Base-by-base conservation (phyloP, 2,888 invertebrate species). In the Apamea sordens region DNA sequence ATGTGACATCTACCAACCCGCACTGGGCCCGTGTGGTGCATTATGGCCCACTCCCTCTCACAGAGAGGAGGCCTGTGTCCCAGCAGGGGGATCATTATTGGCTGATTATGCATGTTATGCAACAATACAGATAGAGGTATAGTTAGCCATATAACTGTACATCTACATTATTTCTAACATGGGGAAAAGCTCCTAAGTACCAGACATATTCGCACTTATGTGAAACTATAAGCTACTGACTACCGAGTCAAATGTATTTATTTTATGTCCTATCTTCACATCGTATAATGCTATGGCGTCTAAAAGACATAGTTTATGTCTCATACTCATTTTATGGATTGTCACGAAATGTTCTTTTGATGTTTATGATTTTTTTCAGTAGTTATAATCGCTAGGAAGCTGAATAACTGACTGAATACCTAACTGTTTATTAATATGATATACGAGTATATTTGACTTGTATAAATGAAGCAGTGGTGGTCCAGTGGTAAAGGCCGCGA, bases 251-350 rank as follows among this genome's bases (percentile, higher is more conserved):
- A 80, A 83, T 67, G 74, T 73, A 86, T 82, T 82, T 72, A 15
- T 86, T 83, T 73, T 86, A 86, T 74, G 72, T 64, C 36, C 41
- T 71, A 47, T 77, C 73, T 71, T 61, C 75, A 76, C 65, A n/a
- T 84, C 67, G 61, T 79, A 86, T 79, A 74, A 50, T 64, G 32
- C 28, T 21, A 83, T 63, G 68, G 67, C 47, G 61, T 74, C 68
- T n/a, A 72, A 85, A 85, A 73, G 73, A 74, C 73, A 77, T 65
- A 70, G 73, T 85, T 84, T 84, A 85, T 85, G 75, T 67, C 73
- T 79, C 71, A 69, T 79, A 72, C 24, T 59, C 64, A 32, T 67
- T 83, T 84, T 75, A 84, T 73, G 64, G 41, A n/a, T 53, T 69
- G 56, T 61, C 32, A 44, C 59, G 24, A 72, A 84, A 80, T 71